Percentiles rank a stretch among this genome's conserved stretches.
Evolutionary conservation across 2,113 vertebrate genomes (phyloP).

Genomic region (Phaetusa simplex): DNA sequence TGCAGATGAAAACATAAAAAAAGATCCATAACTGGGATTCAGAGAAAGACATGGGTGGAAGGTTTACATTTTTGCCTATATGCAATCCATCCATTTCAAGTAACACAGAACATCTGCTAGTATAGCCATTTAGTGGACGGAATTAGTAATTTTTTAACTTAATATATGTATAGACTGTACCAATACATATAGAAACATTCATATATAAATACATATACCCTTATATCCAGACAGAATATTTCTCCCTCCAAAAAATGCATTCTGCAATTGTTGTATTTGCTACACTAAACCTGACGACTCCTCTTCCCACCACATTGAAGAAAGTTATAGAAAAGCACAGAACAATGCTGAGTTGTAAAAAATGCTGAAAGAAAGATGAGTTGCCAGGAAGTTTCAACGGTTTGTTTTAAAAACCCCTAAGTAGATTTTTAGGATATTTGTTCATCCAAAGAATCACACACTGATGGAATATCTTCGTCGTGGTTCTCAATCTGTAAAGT

Average conservation of each 20-base stretch:
- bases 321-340: not conserved
- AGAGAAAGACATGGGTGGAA: not conserved
- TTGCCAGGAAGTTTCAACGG: not conserved
- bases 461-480: not conserved
- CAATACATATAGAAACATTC: not conserved
- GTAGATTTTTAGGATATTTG: not conserved
- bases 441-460: not conserved
- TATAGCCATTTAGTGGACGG: not conserved
- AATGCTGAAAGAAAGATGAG: not conserved
- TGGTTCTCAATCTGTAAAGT: not conserved
- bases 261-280: not conserved
- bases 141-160: not conserved
- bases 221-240: not conserved
- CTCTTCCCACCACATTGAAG: not conserved
- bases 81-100: not conserved
- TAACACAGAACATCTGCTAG: not conserved
- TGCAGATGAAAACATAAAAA: not conserved
- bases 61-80: not conserved
- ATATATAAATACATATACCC: not conserved
- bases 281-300: not conserved
- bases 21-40: not conserved
- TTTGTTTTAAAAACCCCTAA: not conserved
- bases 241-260: not conserved
- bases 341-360: not conserved
- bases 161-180: not conserved